These are phyloP conservation scores for Drosophila siamana DNA, from an alignment of 2,888 invertebrate genomes.

Conservation along the genomic window DNA sequence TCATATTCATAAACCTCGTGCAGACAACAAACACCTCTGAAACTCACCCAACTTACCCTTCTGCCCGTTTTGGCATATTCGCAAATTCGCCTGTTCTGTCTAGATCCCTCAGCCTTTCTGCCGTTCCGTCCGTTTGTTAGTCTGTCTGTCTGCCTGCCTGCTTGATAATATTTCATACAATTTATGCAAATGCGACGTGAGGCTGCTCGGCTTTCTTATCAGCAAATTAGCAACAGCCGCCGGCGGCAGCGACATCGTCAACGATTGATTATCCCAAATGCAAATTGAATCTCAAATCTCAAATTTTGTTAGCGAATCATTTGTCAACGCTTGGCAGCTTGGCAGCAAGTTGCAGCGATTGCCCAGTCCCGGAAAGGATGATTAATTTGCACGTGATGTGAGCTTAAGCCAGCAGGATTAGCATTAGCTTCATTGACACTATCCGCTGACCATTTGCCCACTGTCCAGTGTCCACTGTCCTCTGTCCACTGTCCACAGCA, in stretches of 20 bases:
- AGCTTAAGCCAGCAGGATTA: conserved; percentile 60
- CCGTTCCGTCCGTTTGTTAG: neutral
- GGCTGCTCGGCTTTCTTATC: conserved; percentile 44
- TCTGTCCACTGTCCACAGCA: conserved; percentile 24
- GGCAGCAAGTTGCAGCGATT: conserved; percentile 19
- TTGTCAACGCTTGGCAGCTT: conserved; percentile 46
- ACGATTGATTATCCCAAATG: conserved; percentile 74
- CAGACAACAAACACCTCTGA: conserved; percentile 27
- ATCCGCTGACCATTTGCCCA: conserved; percentile 49
- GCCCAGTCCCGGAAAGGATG: conserved; percentile 45
- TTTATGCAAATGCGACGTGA: conserved; percentile 52
- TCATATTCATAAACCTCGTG: conserved; percentile 37
- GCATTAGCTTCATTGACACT: conserved; percentile 24
- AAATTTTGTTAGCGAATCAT: conserved; percentile 36
- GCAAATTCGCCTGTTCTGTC: conserved; percentile 3
- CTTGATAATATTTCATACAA: conserved; percentile 41
- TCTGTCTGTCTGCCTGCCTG: neutral
- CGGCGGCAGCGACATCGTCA: conserved; percentile 14
- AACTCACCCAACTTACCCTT: conserved; percentile 40
- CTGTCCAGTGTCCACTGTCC: conserved; percentile 40
- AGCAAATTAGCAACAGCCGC: conserved; percentile 62
- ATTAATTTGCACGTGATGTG: conserved; percentile 69
- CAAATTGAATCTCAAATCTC: conserved; percentile 62
- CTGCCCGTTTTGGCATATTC: conserved; percentile 2
- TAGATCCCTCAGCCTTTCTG: neutral